Conservation (phyloP, 2,113 vertebrate species). For the Dicrurus megarhynchus region DNA sequence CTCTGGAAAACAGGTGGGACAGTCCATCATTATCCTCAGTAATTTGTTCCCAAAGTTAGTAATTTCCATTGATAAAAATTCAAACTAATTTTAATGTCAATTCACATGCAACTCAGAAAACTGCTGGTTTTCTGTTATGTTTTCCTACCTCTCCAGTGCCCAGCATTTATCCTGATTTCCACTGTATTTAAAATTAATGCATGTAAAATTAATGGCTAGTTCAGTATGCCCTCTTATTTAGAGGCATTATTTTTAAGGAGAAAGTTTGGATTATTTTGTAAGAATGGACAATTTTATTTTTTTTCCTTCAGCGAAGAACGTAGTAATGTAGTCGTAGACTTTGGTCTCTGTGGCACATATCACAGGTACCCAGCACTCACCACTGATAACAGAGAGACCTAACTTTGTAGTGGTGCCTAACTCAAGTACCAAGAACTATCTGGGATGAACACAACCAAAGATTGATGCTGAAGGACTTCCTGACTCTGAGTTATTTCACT, state of each 20-base stretch:
- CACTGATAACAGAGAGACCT: neutral
- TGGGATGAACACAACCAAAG: neutral
- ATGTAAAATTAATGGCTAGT: neutral
- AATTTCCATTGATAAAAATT: neutral
- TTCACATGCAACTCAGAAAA: neutral
- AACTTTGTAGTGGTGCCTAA: neutral
- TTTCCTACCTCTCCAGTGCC: neutral
- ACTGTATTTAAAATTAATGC: neutral
- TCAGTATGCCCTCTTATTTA: neutral
- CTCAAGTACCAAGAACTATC: neutral
- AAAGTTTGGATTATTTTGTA: neutral
- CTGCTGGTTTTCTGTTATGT: neutral
- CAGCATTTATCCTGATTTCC: neutral
- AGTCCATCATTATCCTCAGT: neutral
- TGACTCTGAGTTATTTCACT: neutral
- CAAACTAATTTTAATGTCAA: neutral
- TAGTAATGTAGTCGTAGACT: neutral
- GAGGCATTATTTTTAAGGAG: neutral
- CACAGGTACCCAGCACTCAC: neutral
- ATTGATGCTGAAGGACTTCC: neutral
- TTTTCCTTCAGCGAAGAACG: neutral
- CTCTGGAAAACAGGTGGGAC: neutral
- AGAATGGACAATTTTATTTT: accelerated
- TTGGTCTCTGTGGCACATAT: neutral
- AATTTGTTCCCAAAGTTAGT: neutral